Percentiles rank a stretch among this genome's conserved stretches.
phyloP scores from a whole-genome alignment of 1,140 invertebrate species.

The Trachymyrmex septentrionalis region DNA sequence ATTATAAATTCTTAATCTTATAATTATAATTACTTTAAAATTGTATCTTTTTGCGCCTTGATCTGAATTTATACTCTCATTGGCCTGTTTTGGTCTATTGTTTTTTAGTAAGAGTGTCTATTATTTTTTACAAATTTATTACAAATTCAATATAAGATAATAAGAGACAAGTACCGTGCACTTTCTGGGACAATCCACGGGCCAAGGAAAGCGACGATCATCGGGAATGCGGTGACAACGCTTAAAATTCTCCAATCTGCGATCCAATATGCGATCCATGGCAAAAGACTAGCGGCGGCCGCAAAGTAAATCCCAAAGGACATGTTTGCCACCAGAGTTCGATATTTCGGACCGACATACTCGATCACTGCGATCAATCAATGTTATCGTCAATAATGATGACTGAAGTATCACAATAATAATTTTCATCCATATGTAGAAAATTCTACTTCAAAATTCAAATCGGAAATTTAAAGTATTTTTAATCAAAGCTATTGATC shows the following conservation, averaged over 20 bases:
- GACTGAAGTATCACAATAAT: neutral
- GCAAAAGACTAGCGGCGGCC: slow-evolving; percentile 91
- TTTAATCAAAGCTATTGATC: neutral
- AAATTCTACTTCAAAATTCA: neutral
- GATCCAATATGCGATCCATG: slow-evolving; percentile 93
- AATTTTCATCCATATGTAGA: neutral
- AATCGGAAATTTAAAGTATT: neutral
- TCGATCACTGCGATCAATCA: slow-evolving; percentile 90
- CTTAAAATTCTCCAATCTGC: slow-evolving; percentile 92
- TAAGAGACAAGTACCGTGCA: slow-evolving; percentile 87
- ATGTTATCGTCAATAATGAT: slow-evolving; percentile 22
- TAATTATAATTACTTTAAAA: too few relatives aligned
- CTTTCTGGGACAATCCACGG: slow-evolving; percentile 94
- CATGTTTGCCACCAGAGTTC: slow-evolving; percentile 95
- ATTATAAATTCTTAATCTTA: too few relatives aligned
- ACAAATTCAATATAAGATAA: slow-evolving; percentile 6
- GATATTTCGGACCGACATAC: slow-evolving; percentile 94
- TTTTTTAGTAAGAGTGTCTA: too few relatives aligned
- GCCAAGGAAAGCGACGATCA: slow-evolving; percentile 90
- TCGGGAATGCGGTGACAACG: slow-evolving; percentile 91
- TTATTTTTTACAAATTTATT: neutral
- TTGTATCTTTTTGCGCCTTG: too few relatives aligned
- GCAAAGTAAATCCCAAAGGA: slow-evolving; percentile 96
- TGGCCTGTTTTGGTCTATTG: too few relatives aligned
- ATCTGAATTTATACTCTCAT: too few relatives aligned